Evolutionary conservation across 2,113 vertebrate species (phyloP).

Genomic region (Synodontis membranacea): DNA sequence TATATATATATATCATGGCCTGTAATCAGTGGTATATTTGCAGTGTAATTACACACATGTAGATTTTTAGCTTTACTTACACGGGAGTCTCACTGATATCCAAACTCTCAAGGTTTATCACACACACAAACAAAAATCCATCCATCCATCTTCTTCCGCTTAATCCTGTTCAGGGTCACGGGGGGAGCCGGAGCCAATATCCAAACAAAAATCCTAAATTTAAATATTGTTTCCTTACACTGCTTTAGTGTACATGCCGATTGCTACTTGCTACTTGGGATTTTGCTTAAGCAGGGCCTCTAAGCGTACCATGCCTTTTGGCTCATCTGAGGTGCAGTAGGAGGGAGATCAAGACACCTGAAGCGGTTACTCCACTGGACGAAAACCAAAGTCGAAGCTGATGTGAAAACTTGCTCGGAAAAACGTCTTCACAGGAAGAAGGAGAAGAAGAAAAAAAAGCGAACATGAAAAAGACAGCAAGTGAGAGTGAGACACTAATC

Average conservation of each 20-base stretch:
- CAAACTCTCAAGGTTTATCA: background rate
- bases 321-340: background rate
- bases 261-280: background rate
- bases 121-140: background rate
- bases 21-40: background rate
- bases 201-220: background rate
- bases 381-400: background rate
- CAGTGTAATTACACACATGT: background rate
- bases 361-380: background rate
- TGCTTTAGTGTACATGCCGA: background rate
- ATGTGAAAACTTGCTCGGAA: background rate
- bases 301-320: no score
- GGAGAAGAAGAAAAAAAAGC: no score
- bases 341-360: background rate
- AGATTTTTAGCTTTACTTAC: background rate
- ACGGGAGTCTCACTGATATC: background rate
- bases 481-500: background rate
- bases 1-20: no score
- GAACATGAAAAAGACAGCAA: background rate
- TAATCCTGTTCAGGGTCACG: no score
- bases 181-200: no score
- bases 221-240: background rate
- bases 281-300: background rate
- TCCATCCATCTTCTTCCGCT: no score
- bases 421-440: background rate